Conservation (phyloP, 1,140 invertebrate genomes). For the Mactra quadrangularis region DNA sequence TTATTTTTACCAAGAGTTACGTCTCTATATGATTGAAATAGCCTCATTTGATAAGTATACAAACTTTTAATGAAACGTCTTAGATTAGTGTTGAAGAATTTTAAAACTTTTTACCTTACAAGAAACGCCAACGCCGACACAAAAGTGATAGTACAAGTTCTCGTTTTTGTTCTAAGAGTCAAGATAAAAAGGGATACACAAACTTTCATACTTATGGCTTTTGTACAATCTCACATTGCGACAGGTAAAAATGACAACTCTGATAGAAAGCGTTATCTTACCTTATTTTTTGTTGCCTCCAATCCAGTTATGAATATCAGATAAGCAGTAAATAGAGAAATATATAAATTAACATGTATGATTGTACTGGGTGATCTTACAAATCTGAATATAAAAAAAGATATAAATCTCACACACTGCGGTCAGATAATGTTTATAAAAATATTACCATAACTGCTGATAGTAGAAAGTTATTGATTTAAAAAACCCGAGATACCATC, state of each 20-base stretch:
- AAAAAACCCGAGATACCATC: no score
- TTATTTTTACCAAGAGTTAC: no score
- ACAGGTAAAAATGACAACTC: neutral
- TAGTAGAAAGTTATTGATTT: no score
- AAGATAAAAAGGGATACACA: neutral
- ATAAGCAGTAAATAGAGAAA: slow-evolving; percentile 15
- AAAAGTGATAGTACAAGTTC: no score
- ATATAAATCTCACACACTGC: neutral
- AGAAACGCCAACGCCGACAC: neutral
- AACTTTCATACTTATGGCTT: neutral
- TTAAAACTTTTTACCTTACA: neutral
- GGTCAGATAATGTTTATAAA: no score
- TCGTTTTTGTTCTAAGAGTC: neutral
- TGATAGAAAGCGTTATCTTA: neutral
- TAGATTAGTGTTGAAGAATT: no score
- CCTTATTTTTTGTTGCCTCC: slow-evolving; percentile 24
- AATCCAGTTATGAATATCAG: slow-evolving; percentile 17
- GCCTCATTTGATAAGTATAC: no score
- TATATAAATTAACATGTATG: neutral
- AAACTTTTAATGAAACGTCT: no score
- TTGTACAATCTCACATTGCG: neutral
- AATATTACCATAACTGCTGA: no score
- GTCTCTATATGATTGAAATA: no score
- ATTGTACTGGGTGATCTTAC: neutral
- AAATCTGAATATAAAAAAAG: slow-evolving; percentile 4